These are phyloP conservation scores for Pseudomyrmex sp. DNA, from an alignment of 1,140 invertebrate species.

Conservation along the genomic window DNA sequence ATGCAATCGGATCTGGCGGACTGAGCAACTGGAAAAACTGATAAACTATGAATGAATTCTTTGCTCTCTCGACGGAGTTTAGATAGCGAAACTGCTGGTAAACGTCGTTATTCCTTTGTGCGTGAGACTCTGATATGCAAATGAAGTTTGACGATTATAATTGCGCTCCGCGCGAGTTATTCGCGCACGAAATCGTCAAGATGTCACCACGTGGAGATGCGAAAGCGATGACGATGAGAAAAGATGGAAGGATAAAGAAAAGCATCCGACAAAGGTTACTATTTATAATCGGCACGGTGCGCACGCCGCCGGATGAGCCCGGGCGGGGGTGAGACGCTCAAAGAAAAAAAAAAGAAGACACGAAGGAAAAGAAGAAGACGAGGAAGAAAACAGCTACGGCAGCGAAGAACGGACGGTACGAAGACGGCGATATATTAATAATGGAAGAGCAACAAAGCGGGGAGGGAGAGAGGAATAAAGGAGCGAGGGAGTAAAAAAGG, in stretches of 20 bases:
- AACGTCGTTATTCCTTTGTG: neutral
- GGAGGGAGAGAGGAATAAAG: constrained; percentile 73
- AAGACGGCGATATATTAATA: constrained; percentile 82
- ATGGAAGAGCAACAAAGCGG: constrained; percentile 79
- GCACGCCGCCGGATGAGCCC: constrained; percentile 63
- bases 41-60: neutral
- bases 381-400: constrained; percentile 52
- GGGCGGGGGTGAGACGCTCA: constrained; percentile 62
- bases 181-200: constrained; percentile 36
- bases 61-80: neutral
- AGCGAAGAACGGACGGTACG: constrained; percentile 58
- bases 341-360: constrained; percentile 4
- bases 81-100: neutral
- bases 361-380: constrained; percentile 35
- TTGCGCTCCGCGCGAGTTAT: constrained; percentile 20
- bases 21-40: neutral
- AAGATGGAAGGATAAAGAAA: constrained; percentile 74
- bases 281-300: constrained; percentile 80
- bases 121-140: neutral
- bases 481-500: constrained; percentile 66
- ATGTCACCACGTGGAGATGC: constrained; percentile 30
- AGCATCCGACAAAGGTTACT: constrained; percentile 82
- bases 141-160: neutral
- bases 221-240: constrained; percentile 65
- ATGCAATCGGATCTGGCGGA: neutral